Conservation (phyloP, 2,113 vertebrate genomes). For the Malaclemys terrapin region DNA sequence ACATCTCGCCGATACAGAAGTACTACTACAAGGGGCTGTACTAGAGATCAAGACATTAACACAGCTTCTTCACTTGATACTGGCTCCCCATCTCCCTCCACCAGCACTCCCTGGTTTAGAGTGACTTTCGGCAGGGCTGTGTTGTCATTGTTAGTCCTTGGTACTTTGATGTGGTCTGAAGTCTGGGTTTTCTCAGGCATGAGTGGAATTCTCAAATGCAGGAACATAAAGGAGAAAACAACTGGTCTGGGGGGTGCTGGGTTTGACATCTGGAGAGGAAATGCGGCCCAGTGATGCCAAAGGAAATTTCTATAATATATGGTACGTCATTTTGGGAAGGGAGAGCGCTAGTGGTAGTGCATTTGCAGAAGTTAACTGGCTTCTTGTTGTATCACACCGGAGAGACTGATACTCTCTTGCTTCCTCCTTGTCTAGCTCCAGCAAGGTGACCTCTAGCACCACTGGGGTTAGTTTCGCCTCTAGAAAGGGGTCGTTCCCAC, state of each 20-base stretch:
- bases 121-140: neutral
- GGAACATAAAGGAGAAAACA: neutral
- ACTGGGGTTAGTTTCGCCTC: neutral
- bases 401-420: neutral
- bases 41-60: neutral
- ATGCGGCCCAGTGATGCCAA: neutral
- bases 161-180: constrained; percentile 30
- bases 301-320: neutral
- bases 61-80: neutral
- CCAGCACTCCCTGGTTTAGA: neutral
- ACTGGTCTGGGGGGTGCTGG: neutral
- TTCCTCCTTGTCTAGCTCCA: neutral
- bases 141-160: neutral
- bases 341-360: neutral
- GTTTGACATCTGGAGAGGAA: neutral
- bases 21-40: neutral
- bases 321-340: neutral
- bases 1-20: neutral
- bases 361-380: neutral
- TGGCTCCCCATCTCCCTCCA: neutral
- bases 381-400: neutral
- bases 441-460: neutral
- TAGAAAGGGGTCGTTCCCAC: neutral
- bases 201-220: neutral
- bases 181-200: constrained; percentile 17